These are phyloP conservation scores for Xylota segnis DNA, from an alignment of 2,888 invertebrate species.

Conservation along the genomic window DNA sequence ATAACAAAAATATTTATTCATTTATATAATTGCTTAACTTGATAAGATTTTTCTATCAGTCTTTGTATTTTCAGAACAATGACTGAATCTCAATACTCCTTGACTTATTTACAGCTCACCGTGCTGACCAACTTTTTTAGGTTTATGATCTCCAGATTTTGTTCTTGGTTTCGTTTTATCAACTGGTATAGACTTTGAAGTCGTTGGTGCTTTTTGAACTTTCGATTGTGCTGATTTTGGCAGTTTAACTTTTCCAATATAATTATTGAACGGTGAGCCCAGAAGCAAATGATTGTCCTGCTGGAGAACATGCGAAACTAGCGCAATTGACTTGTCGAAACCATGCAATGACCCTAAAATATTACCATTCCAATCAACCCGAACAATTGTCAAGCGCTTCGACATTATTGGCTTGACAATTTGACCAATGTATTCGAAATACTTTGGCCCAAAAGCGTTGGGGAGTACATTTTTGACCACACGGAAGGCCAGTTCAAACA, in stretches of 20 bases:
- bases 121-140: too few species aligned
- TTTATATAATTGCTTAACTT: too few species aligned
- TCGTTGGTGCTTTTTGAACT: slow-evolving; percentile 80
- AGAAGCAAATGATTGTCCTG: slow-evolving; percentile 88
- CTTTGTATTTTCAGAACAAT: too few species aligned
- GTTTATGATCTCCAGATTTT: too few species aligned
- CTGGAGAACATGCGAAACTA: slow-evolving; percentile 88
- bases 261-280: slow-evolving; percentile 89
- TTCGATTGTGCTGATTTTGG: slow-evolving; percentile 82
- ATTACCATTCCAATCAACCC: slow-evolving; percentile 90
- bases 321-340: slow-evolving; percentile 85
- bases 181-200: too few species aligned
- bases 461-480: slow-evolving; percentile 88
- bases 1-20: too few species aligned
- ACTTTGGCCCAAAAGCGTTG: slow-evolving; percentile 87
- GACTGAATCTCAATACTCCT: too few species aligned
- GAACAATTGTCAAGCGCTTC: slow-evolving; percentile 86
- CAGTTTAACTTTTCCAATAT: slow-evolving; percentile 87
- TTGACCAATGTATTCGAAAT: slow-evolving; percentile 89
- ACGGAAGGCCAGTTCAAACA: slow-evolving; percentile 88
- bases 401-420: slow-evolving; percentile 81
- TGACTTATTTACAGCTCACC: too few species aligned
- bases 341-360: slow-evolving; percentile 89
- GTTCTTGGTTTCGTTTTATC: too few species aligned
- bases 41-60: too few species aligned